Evolutionary conservation across 2,113 vertebrate genomes (phyloP).

Genomic region (Pseudopipra pipra): DNA sequence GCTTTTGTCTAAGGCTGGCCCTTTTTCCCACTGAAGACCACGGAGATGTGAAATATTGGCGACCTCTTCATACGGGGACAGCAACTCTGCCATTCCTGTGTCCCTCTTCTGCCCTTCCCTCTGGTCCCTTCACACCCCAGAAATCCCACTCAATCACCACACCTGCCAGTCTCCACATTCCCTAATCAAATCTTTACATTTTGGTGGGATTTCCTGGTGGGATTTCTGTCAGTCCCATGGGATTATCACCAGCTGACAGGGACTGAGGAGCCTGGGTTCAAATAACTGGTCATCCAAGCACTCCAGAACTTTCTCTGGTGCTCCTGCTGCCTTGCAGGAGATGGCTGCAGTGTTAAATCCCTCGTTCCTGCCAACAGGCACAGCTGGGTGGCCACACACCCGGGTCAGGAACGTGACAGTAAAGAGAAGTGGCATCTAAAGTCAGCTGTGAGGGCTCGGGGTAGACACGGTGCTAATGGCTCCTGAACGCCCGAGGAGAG

Average conservation of each 20-base stretch:
- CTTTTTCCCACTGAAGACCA: neutral
- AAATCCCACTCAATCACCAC: neutral
- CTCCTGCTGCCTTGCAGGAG: neutral
- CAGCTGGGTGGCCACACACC: neutral
- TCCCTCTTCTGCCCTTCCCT: neutral
- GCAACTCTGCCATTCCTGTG: rapidly evolving
- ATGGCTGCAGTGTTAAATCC: neutral
- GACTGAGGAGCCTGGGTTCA: neutral
- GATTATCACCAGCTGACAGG: neutral
- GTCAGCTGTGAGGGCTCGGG: neutral
- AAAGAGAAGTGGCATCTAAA: neutral
- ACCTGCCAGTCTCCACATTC: neutral
- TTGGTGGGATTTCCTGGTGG: neutral
- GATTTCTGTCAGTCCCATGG: neutral
- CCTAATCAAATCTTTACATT: neutral
- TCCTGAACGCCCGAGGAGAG: neutral
- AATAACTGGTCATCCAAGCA: neutral
- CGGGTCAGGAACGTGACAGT: neutral
- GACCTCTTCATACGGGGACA: neutral
- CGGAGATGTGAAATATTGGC: neutral
- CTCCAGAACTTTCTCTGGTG: neutral
- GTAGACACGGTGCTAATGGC: neutral
- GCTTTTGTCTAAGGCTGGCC: neutral
- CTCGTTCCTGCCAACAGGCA: neutral
- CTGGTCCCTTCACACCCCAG: neutral